phyloP scores from a whole-genome alignment of 2,113 vertebrate genomes.

The Toxotes chatareus region DNA sequence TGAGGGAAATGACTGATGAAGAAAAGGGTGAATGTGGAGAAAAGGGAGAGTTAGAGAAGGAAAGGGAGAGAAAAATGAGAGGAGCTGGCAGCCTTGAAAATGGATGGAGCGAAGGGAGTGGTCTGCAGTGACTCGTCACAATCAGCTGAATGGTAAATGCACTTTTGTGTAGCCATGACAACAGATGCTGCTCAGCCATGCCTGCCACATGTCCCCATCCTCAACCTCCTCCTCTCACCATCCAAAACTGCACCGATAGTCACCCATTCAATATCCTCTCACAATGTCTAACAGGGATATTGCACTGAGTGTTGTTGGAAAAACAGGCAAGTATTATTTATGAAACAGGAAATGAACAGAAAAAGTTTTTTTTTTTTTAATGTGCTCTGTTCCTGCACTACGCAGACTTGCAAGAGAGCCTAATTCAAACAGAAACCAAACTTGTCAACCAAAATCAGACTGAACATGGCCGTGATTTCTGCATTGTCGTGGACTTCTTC shows the following conservation, averaged over 20 bases:
- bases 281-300: conserved; percentile 5
- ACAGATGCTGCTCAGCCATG: conserved; percentile 71
- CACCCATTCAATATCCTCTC: conserved; percentile 28
- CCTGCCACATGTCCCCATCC: conserved; percentile 39
- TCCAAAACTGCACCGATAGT: conserved; percentile 14
- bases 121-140: conserved; percentile 28
- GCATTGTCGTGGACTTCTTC: background rate
- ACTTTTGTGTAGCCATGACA: conserved; percentile 72
- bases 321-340: background rate
- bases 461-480: background rate
- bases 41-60: background rate
- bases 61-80: background rate
- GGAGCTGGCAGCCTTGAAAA: background rate
- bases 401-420: too few relatives aligned
- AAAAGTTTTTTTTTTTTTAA: background rate
- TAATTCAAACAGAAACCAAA: background rate
- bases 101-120: conserved; percentile 7
- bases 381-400: too few relatives aligned
- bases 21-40: background rate
- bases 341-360: conserved; percentile 22
- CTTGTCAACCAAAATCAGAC: background rate
- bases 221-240: conserved; percentile 29
- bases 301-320: background rate
- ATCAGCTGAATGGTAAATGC: conserved; percentile 37
- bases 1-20: background rate